Conservation (phyloP, 2,113 vertebrate species). For the Maccullochella peelii region DNA sequence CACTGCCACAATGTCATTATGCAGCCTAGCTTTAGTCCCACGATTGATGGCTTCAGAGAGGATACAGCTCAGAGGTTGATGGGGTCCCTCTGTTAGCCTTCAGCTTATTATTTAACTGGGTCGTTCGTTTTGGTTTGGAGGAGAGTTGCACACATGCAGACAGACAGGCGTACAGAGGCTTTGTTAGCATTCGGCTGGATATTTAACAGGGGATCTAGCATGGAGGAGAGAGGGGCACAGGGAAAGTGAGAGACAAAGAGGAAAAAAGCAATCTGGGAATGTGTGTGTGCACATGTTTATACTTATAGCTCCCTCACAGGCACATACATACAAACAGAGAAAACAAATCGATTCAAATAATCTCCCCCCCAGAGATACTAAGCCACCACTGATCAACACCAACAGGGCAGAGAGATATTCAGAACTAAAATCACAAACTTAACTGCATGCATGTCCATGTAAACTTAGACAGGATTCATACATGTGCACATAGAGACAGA, state of each 20-base stretch:
- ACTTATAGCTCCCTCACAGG: constrained; percentile 12
- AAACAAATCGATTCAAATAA: constrained; percentile 34
- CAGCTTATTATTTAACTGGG: constrained; percentile 81
- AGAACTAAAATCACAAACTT: constrained; percentile 25
- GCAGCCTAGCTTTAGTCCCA: constrained; percentile 74
- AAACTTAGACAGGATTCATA: constrained; percentile 26
- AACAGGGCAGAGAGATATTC: not conserved
- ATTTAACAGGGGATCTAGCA: constrained; percentile 59
- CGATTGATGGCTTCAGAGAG: constrained; percentile 82
- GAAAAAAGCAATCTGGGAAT: constrained; percentile 22
- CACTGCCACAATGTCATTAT: constrained; percentile 81
- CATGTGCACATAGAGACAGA: constrained; percentile 53
- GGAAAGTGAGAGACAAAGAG: constrained; percentile 35
- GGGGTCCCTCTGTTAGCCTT: constrained; percentile 81
- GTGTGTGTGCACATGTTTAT: constrained; percentile 23
- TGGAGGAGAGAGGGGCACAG: constrained; percentile 3
- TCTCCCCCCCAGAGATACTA: not conserved
- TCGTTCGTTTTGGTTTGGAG: constrained; percentile 72
- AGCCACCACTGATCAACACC: constrained; percentile 20
- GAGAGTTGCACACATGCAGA: constrained; percentile 53
- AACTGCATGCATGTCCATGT: constrained; percentile 21
- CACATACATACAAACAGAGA: constrained; percentile 26
- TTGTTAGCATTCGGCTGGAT: constrained; percentile 37
- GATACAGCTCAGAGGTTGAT: constrained; percentile 79
- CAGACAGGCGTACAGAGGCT: constrained; percentile 40